A percentile compares a stretch with the other conserved stretches of the same genome.
Evolutionary conservation across 2,113 vertebrate genomes (phyloP).

Genomic region (Enhydra lutris): DNA sequence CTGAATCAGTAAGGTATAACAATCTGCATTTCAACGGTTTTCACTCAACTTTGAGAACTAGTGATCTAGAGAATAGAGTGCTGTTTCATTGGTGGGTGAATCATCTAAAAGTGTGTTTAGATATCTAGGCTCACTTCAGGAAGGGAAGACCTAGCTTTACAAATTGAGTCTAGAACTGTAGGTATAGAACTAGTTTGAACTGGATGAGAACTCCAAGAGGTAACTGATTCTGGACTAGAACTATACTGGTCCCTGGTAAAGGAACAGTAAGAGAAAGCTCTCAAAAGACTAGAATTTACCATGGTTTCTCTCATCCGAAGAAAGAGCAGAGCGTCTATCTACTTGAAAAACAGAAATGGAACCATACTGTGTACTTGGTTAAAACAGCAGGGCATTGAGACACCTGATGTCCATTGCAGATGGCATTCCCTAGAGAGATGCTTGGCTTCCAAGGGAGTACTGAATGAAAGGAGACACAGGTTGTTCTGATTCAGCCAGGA

Average conservation of each 20-base stretch:
- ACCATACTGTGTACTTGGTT: neutral
- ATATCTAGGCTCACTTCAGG: neutral
- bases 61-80: neutral
- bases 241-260: neutral
- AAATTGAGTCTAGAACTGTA: neutral
- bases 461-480: conserved; percentile 5
- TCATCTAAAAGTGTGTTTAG: neutral
- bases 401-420: neutral
- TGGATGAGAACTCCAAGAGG: neutral
- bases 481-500: conserved; percentile 21
- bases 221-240: neutral
- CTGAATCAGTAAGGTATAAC: neutral
- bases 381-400: neutral
- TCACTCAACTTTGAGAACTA: neutral
- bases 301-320: neutral
- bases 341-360: neutral
- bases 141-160: conserved; percentile 10
- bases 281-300: neutral
- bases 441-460: neutral
- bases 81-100: neutral
- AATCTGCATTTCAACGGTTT: neutral
- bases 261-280: neutral
- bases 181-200: neutral
- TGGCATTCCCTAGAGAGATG: neutral
- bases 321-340: neutral